phyloP scores from a whole-genome alignment of 2,113 vertebrate species.

The Machaerirhynchus nigripectus region DNA sequence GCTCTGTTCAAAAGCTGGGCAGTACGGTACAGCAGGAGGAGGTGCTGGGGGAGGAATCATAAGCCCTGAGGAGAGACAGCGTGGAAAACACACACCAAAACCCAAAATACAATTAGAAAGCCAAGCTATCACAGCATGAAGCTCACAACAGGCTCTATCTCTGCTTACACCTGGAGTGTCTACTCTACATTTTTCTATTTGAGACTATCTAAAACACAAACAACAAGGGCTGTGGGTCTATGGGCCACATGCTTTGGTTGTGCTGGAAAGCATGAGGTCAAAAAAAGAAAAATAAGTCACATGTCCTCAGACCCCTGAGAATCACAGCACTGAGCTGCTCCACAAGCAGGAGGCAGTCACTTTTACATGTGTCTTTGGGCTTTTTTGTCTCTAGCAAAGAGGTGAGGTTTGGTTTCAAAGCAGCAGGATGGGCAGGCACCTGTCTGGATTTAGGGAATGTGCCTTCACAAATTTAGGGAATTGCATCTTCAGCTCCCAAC shows the following conservation, averaged over 20 bases:
- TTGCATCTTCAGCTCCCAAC: not conserved
- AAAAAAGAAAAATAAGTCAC: not conserved
- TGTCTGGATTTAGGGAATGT: not conserved
- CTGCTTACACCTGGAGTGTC: not conserved
- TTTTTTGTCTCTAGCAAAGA: not conserved
- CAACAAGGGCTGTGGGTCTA: not conserved
- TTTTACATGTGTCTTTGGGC: not conserved
- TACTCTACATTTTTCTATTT: not conserved
- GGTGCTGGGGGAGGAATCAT: not conserved
- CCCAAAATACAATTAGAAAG: not conserved
- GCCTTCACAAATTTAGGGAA: too few species aligned
- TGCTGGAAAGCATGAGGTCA: not conserved
- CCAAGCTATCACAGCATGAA: not conserved
- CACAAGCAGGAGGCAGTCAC: fast-evolving
- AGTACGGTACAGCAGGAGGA: not conserved
- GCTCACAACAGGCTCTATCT: not conserved
- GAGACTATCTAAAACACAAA: fast-evolving
- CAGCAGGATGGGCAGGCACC: not conserved
- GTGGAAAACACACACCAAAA: not conserved
- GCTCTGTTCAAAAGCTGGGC: not conserved
- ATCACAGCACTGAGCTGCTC: not conserved
- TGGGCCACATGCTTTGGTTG: not conserved
- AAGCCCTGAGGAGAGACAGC: not conserved
- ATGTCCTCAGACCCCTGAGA: not conserved
- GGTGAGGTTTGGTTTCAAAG: not conserved